phyloP scores from a whole-genome alignment of 2,888 invertebrate species.

The Pollenia angustigena region DNA sequence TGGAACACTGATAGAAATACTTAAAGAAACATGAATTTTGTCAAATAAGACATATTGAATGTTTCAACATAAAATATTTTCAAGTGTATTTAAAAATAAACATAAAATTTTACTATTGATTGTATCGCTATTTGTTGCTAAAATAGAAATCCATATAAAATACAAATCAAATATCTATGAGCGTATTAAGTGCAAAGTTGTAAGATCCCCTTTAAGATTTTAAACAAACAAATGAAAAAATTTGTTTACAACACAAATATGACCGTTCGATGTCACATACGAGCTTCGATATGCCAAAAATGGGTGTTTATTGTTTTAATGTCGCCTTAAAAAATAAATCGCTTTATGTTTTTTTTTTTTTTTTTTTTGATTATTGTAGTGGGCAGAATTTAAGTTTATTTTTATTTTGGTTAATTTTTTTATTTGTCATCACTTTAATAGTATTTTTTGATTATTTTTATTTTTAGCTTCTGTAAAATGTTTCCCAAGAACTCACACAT shows the following conservation, averaged over 20 bases:
- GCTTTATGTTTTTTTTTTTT: conserved; percentile 14
- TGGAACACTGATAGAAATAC: neutral
- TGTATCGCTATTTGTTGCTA: neutral
- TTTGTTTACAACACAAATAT: too few relatives aligned
- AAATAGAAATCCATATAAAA: neutral
- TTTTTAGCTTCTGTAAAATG: conserved; percentile 2
- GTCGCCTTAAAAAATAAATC: conserved; percentile 17
- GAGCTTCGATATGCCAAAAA: neutral
- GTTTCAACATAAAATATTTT: neutral
- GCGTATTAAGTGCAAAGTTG: conserved; percentile 17
- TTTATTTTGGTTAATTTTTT: neutral
- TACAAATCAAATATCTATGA: neutral
- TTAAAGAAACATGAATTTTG: neutral
- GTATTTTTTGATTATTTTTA: neutral
- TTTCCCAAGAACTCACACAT: neutral
- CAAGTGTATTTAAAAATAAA: conserved; percentile 6
- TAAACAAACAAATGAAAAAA: neutral
- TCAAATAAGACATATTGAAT: neutral
- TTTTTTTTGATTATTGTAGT: neutral
- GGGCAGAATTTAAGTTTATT: neutral
- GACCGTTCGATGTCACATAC: neutral
- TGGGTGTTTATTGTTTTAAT: conserved; percentile 42
- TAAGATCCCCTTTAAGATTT: conserved; percentile 25
- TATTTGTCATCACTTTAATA: conserved; percentile 24
- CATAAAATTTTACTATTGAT: too few relatives aligned